phyloP scores from a whole-genome alignment of 64 coral and sea anemone species.

The Montipora cactus region DNA sequence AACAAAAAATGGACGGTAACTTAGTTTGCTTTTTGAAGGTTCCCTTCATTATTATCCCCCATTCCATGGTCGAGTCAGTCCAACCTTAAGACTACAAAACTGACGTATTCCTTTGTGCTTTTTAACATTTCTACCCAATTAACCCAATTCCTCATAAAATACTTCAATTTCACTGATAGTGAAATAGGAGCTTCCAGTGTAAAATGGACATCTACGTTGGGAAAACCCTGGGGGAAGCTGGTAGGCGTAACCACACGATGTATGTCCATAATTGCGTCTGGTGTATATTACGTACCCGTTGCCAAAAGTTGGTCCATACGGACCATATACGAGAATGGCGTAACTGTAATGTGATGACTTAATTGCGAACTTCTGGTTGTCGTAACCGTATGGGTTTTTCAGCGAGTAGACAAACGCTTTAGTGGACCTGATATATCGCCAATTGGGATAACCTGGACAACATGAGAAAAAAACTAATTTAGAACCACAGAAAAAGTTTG shows the following conservation, averaged over 20 bases:
- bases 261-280: not conserved
- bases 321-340: accelerated
- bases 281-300: not conserved
- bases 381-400: not conserved
- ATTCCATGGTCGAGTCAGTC: too few relatives aligned
- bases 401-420: not conserved
- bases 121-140: not conserved
- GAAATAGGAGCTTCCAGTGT: not conserved
- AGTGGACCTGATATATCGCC: not conserved
- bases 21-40: too few relatives aligned
- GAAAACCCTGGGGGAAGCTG: not conserved
- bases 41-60: too few relatives aligned
- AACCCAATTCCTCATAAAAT: not conserved
- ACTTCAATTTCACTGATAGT: not conserved
- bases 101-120: not conserved
- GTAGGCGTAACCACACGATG: not conserved
- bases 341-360: not conserved
- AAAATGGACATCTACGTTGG: not conserved
- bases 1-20: too few relatives aligned
- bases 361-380: not conserved
- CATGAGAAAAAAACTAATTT: too few relatives aligned
- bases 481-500: too few relatives aligned
- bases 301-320: not conserved
- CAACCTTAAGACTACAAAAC: too few relatives aligned
- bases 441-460: not conserved